Evolutionary conservation across 1,140 invertebrate species (phyloP).

Genomic region (Diorhabda sublineata): DNA sequence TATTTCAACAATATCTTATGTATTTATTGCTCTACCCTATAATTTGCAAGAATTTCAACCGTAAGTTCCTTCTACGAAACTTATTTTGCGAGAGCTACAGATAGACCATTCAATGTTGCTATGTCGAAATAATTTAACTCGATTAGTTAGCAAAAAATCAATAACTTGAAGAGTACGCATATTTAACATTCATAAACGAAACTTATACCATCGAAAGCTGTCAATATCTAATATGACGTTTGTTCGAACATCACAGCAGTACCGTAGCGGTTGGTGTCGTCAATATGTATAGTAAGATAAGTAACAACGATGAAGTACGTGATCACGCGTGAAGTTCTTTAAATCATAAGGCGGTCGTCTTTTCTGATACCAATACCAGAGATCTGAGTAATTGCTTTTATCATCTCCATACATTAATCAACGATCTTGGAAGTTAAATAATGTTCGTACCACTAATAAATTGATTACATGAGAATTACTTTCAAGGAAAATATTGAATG

Average conservation of each 20-base stretch:
- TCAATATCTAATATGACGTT: background rate
- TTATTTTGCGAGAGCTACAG: too few relatives aligned
- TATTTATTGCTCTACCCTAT: too few relatives aligned
- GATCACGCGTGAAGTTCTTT: slow-evolving; percentile 33
- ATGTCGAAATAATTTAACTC: too few relatives aligned
- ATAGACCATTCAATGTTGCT: too few relatives aligned
- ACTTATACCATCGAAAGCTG: background rate
- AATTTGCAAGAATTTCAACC: too few relatives aligned
- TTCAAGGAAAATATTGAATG: too few relatives aligned
- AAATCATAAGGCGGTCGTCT: slow-evolving; percentile 31
- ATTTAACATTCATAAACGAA: too few relatives aligned
- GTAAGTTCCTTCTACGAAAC: too few relatives aligned
- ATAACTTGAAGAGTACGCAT: too few relatives aligned
- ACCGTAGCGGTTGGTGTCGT: background rate
- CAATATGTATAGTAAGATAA: background rate
- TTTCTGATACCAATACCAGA: slow-evolving; percentile 3
- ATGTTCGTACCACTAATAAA: slow-evolving; percentile 1
- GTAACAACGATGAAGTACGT: slow-evolving; percentile 22
- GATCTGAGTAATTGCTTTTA: slow-evolving; percentile 17
- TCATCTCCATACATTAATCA: slow-evolving; percentile 15
- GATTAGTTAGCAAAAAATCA: too few relatives aligned
- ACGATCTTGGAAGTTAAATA: background rate
- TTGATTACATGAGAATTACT: background rate
- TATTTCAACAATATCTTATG: too few relatives aligned
- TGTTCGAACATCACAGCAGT: background rate